Conservation (phyloP, 2,797 vertebrate genomes). For the Falco rusticolus region DNA sequence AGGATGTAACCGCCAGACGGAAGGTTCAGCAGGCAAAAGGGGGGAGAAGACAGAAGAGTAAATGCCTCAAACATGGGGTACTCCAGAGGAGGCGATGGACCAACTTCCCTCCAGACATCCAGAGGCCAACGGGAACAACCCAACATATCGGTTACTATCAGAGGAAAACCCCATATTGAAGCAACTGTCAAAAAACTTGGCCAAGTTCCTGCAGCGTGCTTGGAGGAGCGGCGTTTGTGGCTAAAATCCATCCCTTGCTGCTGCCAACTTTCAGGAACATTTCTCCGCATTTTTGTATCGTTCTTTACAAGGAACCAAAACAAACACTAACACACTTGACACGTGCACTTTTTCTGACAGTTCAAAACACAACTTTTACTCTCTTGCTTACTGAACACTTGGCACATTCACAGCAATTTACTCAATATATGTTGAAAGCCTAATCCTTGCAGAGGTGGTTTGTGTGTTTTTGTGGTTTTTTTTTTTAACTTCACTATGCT, state of each 20-base stretch:
- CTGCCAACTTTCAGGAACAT: not conserved
- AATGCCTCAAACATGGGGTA: accelerated
- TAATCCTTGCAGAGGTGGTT: not conserved
- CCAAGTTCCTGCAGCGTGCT: not conserved
- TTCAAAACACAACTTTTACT: not conserved
- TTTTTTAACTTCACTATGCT: not conserved
- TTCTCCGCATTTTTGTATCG: not conserved
- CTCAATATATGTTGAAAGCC: not conserved
- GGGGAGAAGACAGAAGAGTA: not conserved
- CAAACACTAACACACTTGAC: not conserved
- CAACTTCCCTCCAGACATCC: not conserved
- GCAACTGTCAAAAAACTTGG: not conserved
- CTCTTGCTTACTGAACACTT: not conserved
- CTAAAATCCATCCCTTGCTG: not conserved
- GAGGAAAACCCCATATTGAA: not conserved
- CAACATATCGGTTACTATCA: not conserved
- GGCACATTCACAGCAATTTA: not conserved
- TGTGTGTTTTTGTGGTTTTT: not conserved
- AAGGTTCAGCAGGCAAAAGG: not conserved
- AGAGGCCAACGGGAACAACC: not conserved
- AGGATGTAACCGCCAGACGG: not conserved
- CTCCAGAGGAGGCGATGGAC: not conserved
- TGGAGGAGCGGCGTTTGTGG: not conserved
- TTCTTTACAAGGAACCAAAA: not conserved
- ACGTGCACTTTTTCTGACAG: accelerated